Evolutionary conservation across 2,797 vertebrate genomes (phyloP), one percentile per base, ranked within the genome.

Genomic region (Rhadinocentrus ornatus): DNA sequence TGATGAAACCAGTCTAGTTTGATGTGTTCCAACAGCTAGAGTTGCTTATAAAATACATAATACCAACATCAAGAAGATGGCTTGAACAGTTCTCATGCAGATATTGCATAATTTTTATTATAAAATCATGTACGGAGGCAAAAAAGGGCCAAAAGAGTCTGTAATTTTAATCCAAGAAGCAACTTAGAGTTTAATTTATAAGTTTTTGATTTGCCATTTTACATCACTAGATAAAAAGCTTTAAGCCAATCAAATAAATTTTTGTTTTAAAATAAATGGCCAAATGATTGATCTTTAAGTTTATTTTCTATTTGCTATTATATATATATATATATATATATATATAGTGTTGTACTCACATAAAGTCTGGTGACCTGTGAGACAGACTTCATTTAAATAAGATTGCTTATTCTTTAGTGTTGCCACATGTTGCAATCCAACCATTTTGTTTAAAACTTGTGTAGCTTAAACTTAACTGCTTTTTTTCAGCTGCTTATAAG

Each of bases 41-140:
- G 39, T 70, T 80, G 77, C 80, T 78, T 66, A 73, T 73, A 61
- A 59, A 39, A 81, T 69, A 67, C 55, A 83, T 27, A 69, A 73
- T n/a, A n/a, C n/a, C 35, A 75, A 58, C 55, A 66, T 55, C 22
- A 65, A 71, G 6, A 77, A 66, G 70, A 72, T 79, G 31, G 31
- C 2, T 35, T 70, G 52, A 71, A 76, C 64, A 68, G 41, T 79
- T 78, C 75, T 44, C 69, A 79, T 79, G 72, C 82, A 81, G 69
- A 84, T 65, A 26, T 71, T 0, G 18, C 60, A 85, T 84, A 62
- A 71, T 52, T 69, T 80, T 22, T 67, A 73, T 71, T 62, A 24
- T 69, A 73, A 69, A 57, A 69, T 32, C 71, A n/a, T 0, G 22
- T 71, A 73, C 2, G 41, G 73, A 85, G 71, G 73, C 70, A 75